Conservation (phyloP, 1,140 invertebrate species). For the Melitaea cinxia region DNA sequence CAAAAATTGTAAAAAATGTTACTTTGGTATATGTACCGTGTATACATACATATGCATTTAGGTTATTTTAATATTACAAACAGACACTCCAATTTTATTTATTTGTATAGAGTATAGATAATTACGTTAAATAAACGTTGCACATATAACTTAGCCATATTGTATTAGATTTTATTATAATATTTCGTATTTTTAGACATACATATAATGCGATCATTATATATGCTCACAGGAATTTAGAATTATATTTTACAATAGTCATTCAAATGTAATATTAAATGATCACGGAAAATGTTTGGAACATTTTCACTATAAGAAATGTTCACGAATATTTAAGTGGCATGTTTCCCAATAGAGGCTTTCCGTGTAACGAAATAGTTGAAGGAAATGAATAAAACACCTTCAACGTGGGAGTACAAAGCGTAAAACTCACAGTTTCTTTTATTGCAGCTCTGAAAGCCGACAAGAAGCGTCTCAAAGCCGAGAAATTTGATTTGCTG, state of each 20-base stretch:
- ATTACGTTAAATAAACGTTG: too few relatives aligned
- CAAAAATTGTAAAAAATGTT: too few relatives aligned
- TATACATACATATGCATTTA: too few relatives aligned
- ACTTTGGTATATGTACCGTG: too few relatives aligned
- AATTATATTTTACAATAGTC: background rate
- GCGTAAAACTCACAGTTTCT: conserved; percentile 31
- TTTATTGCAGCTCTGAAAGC: conserved; percentile 88
- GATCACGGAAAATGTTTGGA: background rate
- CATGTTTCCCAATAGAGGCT: conserved; percentile 22
- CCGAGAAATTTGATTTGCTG: conserved; percentile 96
- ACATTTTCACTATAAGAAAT: conserved; percentile 9
- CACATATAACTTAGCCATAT: too few relatives aligned
- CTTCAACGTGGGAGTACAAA: conserved; percentile 6
- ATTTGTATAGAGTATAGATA: too few relatives aligned
- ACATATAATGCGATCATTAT: too few relatives aligned
- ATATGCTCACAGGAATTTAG: too few relatives aligned
- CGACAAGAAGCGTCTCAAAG: conserved; percentile 94
- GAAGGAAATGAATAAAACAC: conserved; percentile 31
- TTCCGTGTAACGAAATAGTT: conserved; percentile 27
- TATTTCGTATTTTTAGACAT: too few relatives aligned
- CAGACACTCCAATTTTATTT: too few relatives aligned
- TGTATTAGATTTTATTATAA: too few relatives aligned
- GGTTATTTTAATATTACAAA: too few relatives aligned
- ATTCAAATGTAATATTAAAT: background rate
- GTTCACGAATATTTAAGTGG: conserved; percentile 15